Conservation (phyloP, 2,113 vertebrate genomes). For the Macrotus californicus region DNA sequence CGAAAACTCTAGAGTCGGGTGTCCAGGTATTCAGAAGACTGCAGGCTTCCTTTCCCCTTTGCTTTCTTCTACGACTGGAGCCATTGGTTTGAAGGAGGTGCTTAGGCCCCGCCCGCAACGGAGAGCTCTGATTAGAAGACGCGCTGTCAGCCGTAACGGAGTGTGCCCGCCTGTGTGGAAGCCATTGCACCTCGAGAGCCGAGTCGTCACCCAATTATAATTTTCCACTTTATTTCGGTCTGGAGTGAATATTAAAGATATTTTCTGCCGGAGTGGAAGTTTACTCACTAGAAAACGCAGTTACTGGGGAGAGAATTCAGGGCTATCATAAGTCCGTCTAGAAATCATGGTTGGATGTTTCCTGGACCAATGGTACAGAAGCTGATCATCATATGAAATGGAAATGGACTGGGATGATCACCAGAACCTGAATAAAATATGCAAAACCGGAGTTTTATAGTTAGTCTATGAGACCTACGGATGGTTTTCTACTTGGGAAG, state of each 20-base stretch:
- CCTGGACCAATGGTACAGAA: neutral
- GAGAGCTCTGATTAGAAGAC: neutral
- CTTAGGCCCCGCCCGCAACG: neutral
- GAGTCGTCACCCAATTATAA: neutral
- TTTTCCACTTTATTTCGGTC: conserved; percentile 51
- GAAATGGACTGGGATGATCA: neutral
- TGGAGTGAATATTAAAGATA: conserved; percentile 40
- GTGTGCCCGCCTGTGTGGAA: conserved; percentile 20
- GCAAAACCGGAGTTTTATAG: neutral
- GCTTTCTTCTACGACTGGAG: neutral
- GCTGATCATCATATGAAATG: neutral
- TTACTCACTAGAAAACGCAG: conserved; percentile 29
- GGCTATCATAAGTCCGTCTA: neutral
- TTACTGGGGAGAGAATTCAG: conserved; percentile 7
- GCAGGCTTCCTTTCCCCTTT: neutral
- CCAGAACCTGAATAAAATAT: neutral
- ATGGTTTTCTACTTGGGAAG: conserved; percentile 14
- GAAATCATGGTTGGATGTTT: neutral
- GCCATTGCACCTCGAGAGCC: neutral
- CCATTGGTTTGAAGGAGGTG: neutral
- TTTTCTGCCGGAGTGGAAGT: neutral
- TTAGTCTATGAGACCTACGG: neutral
- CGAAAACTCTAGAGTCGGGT: neutral
- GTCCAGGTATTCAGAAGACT: neutral
- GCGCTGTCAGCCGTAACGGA: neutral